phyloP scores from a whole-genome alignment of 2,888 invertebrate species.

The Mythimna pallens region DNA sequence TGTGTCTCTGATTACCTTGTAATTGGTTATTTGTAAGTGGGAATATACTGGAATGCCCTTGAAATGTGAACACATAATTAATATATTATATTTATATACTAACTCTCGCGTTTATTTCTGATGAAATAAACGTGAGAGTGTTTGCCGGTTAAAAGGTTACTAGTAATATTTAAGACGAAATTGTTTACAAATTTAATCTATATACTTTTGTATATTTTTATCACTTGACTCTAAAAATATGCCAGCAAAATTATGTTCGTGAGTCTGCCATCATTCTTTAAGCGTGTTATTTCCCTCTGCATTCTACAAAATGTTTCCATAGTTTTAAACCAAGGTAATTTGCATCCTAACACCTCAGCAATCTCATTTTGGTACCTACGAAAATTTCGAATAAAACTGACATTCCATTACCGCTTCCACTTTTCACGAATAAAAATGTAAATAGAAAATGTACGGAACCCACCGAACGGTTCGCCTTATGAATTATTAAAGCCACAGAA shows the following conservation, averaged over 20 bases:
- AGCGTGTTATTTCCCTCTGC: background rate
- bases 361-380: constrained; percentile 51
- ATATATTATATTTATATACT: too few species aligned
- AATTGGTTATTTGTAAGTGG: constrained; percentile 19
- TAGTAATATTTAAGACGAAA: too few species aligned
- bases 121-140: too few species aligned
- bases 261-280: too few species aligned
- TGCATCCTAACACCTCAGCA: constrained; percentile 55
- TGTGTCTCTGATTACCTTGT: constrained; percentile 25
- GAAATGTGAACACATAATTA: background rate
- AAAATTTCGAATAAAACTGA: constrained; percentile 64
- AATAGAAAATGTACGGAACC: constrained; percentile 74
- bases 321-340: constrained; percentile 44
- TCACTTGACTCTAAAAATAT: too few species aligned
- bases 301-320: constrained; percentile 37
- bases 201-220: too few species aligned
- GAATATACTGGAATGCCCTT: background rate
- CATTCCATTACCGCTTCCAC: constrained; percentile 70
- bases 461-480: constrained; percentile 72
- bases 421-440: constrained; percentile 76
- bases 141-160: too few species aligned
- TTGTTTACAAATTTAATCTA: too few species aligned
- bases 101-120: too few species aligned
- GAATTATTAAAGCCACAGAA: constrained; percentile 76
- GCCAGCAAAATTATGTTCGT: too few species aligned